Conservation (phyloP, 2,797 vertebrate genomes). For the Tragelaphus eurycerus region DNA sequence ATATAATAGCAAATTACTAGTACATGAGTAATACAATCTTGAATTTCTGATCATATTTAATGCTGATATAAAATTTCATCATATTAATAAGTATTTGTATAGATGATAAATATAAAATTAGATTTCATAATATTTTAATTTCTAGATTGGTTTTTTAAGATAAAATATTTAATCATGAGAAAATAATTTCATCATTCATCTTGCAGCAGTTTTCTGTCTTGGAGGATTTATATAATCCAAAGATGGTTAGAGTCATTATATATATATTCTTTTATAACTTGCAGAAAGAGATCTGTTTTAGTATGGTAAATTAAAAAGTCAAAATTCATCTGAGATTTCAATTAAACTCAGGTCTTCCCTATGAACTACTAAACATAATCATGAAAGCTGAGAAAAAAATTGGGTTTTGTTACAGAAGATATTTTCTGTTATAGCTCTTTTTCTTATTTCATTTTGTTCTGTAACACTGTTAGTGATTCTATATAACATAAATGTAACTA, state of each 20-base stretch:
- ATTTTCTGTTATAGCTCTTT: neutral
- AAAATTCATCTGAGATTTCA: neutral
- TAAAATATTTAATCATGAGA: neutral
- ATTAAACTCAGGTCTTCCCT: neutral
- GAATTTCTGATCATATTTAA: neutral
- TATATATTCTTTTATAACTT: neutral
- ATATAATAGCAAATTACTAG: neutral
- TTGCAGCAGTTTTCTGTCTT: neutral
- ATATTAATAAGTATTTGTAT: neutral
- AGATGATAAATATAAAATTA: neutral
- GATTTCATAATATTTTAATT: neutral
- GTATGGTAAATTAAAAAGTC: neutral
- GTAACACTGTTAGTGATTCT: neutral
- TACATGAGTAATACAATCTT: neutral
- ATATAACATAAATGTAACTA: neutral
- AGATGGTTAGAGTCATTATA: neutral
- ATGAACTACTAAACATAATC: neutral
- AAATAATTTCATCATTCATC: neutral
- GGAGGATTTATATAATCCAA: neutral
- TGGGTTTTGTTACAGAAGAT: neutral
- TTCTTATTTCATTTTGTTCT: neutral
- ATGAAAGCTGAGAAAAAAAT: neutral
- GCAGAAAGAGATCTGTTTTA: neutral
- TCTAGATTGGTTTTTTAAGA: neutral
- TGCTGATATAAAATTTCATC: neutral